These are phyloP conservation scores for Acropternis orthonyx DNA, from an alignment of 2,797 vertebrate species.

Conservation along the genomic window DNA sequence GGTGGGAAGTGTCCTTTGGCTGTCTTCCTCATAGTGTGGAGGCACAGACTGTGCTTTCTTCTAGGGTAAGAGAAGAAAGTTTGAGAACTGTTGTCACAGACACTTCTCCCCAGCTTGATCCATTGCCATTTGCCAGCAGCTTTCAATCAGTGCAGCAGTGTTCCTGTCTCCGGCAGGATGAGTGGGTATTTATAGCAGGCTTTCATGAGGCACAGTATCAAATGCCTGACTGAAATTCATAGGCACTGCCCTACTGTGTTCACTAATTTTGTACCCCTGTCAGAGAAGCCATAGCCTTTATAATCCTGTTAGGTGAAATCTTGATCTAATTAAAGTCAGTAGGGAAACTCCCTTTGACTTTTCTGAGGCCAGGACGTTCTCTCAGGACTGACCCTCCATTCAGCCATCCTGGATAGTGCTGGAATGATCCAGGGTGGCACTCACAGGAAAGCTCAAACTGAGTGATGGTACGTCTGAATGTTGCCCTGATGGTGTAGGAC, in stretches of 20 bases:
- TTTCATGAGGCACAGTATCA: slow-evolving; percentile 56
- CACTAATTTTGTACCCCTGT: slow-evolving; percentile 42
- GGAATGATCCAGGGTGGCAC: neutral
- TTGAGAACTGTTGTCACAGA: slow-evolving; percentile 61
- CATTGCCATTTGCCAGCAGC: slow-evolving; percentile 66
- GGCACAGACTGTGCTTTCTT: slow-evolving; percentile 53
- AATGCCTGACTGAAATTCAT: slow-evolving; percentile 58
- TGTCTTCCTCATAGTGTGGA: slow-evolving; percentile 9
- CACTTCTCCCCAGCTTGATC: slow-evolving; percentile 51
- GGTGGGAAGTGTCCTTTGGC: slow-evolving; percentile 43
- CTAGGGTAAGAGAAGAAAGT: slow-evolving; percentile 39
- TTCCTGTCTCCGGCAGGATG: slow-evolving; percentile 53
- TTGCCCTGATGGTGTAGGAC: neutral
- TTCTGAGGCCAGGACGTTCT: neutral
- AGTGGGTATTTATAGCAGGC: slow-evolving; percentile 54
- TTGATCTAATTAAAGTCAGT: slow-evolving; percentile 1
- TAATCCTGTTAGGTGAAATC: slow-evolving; percentile 44
- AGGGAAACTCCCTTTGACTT: slow-evolving; percentile 1
- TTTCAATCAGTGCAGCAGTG: slow-evolving; percentile 65
- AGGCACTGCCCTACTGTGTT: slow-evolving; percentile 21
- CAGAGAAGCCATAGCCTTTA: neutral
- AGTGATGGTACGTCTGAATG: neutral
- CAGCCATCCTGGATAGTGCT: neutral
- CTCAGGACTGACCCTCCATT: neutral
- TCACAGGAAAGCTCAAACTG: neutral